A percentile compares a stretch with the other conserved stretches of the same genome.
Conservation (phyloP, 2,113 vertebrate genomes). For the Erinaceus europaeus region DNA sequence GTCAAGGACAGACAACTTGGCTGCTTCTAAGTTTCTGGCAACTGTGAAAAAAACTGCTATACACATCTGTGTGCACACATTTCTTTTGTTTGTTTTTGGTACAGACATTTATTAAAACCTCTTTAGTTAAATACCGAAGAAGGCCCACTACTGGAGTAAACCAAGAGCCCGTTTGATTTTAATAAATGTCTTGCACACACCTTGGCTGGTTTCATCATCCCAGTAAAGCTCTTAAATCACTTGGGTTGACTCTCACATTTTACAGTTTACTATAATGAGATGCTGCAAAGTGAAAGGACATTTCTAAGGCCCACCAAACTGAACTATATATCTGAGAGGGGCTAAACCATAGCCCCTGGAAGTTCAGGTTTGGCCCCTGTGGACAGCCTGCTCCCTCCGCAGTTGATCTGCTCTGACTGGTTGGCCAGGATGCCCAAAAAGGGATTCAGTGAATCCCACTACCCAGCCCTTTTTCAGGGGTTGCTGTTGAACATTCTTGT, state of each 20-base stretch:
- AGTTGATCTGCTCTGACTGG: fast-evolving
- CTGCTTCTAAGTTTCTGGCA: background rate
- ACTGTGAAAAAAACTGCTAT: background rate
- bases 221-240: background rate
- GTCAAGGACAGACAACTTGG: background rate
- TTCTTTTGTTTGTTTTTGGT: no score
- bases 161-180: no score
- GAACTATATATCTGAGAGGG: background rate
- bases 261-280: no score
- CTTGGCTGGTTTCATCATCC: background rate
- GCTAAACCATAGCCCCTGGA: no score
- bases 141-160: no score
- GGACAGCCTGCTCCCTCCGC: background rate
- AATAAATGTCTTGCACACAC: background rate
- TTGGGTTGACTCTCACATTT: background rate
- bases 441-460: background rate
- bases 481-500: background rate
- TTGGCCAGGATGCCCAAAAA: background rate
- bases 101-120: background rate
- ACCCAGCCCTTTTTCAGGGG: background rate
- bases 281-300: background rate
- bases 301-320: background rate
- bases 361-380: no score
- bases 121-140: background rate
- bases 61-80: background rate